A percentile compares a stretch with the other conserved stretches of the same genome.
These are phyloP conservation scores for Panulirus ornatus DNA, from an alignment of 1,140 invertebrate genomes.

Conservation along the genomic window DNA sequence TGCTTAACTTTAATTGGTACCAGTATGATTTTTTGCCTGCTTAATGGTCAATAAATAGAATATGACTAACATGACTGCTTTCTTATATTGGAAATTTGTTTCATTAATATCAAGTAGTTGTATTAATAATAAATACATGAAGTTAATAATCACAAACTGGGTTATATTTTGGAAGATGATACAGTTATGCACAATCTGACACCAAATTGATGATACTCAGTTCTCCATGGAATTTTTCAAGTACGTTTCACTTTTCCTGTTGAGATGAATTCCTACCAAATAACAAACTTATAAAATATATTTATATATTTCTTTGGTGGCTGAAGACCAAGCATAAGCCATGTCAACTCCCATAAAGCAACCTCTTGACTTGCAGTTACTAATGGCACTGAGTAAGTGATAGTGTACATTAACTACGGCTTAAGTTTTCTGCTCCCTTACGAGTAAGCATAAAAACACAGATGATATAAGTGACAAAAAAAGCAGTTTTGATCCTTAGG, in stretches of 20 bases:
- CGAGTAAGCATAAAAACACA: background rate
- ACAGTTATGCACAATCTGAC: no score
- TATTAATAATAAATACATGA: no score
- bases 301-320: slow-evolving; percentile 29
- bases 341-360: background rate
- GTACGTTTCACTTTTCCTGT: no score
- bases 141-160: no score
- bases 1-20: background rate
- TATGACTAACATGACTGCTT: background rate
- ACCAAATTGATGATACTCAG: no score
- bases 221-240: no score
- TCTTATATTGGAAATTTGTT: background rate
- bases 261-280: no score
- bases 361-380: background rate
- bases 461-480: background rate
- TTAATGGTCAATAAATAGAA: no score
- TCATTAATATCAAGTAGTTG: no score
- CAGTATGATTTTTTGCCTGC: background rate
- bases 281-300: no score
- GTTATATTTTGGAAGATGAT: no score
- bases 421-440: slow-evolving; percentile 4
- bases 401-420: background rate
- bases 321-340: background rate
- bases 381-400: slow-evolving; percentile 21
- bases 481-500: slow-evolving; percentile 27